Evolutionary conservation across 2,888 invertebrate species (phyloP).

Genomic region (Cancer borealis): DNA sequence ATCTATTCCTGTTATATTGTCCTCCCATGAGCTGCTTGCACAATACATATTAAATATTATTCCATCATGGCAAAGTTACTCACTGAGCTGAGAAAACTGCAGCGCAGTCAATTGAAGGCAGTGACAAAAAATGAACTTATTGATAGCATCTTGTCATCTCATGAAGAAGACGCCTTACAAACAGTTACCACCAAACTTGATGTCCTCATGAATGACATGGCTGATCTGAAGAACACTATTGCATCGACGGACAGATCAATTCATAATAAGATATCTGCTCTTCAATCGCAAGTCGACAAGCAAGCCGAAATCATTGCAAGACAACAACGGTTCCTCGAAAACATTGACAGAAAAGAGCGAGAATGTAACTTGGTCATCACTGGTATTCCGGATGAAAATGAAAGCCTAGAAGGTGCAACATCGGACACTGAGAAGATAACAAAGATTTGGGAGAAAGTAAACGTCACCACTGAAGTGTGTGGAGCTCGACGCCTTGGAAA

Average conservation of each 20-base stretch:
- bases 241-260: neutral
- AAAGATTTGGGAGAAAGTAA: neutral
- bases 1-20: no score
- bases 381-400: neutral
- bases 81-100: no score
- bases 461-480: conserved; percentile 4
- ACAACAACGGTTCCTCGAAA: neutral
- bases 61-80: no score
- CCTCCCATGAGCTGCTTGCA: no score
- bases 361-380: neutral
- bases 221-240: neutral
- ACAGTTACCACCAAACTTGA: no score
- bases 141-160: no score
- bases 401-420: conserved; percentile 3
- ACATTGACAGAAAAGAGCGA: neutral
- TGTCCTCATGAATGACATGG: no score
- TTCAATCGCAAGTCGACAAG: neutral
- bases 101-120: no score
- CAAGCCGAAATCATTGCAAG: neutral
- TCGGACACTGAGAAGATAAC: neutral
- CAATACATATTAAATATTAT: no score
- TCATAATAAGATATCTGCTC: neutral
- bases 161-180: no score
- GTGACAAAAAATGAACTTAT: no score
- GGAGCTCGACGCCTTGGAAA: neutral